These are phyloP conservation scores for Drosophila hawaiiensis DNA, from an alignment of 2,888 invertebrate species.

Conservation along the genomic window DNA sequence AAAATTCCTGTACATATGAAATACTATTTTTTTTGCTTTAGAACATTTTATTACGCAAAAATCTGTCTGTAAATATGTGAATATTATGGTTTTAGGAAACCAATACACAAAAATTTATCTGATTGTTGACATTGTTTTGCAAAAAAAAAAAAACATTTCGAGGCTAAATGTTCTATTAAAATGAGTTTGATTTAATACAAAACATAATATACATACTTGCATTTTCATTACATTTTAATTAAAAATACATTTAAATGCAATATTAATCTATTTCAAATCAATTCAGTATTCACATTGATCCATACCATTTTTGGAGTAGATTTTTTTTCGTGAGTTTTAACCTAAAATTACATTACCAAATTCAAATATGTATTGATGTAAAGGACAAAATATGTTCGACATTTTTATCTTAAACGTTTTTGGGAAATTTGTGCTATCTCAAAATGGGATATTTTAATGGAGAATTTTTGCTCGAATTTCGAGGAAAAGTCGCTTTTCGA, in stretches of 20 bases:
- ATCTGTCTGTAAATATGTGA: conserved; percentile 18
- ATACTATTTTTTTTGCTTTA: conserved; percentile 12
- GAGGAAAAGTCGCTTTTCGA: too few species aligned
- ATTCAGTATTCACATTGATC: not conserved
- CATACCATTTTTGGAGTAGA: not conserved
- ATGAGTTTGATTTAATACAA: not conserved
- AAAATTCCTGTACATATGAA: conserved; percentile 53
- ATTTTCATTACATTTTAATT: not conserved
- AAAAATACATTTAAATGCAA: not conserved
- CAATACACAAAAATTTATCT: conserved; percentile 10
- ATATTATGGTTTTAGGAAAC: conserved; percentile 4
- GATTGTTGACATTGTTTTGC: conserved; percentile 12
- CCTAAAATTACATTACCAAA: not conserved
- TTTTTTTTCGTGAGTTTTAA: not conserved
- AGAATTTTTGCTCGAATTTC: not conserved
- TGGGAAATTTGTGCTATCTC: not conserved
- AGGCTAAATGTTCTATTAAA: not conserved
- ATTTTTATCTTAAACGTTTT: not conserved
- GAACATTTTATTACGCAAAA: not conserved
- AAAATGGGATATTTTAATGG: not conserved
- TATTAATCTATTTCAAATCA: not conserved
- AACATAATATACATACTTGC: not conserved
- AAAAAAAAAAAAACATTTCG: not conserved
- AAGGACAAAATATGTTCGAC: not conserved
- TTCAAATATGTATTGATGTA: not conserved